A percentile compares a stretch with the other conserved stretches of the same genome.
Conservation (phyloP, 1,140 invertebrate species). For the Physella acuta region DNA sequence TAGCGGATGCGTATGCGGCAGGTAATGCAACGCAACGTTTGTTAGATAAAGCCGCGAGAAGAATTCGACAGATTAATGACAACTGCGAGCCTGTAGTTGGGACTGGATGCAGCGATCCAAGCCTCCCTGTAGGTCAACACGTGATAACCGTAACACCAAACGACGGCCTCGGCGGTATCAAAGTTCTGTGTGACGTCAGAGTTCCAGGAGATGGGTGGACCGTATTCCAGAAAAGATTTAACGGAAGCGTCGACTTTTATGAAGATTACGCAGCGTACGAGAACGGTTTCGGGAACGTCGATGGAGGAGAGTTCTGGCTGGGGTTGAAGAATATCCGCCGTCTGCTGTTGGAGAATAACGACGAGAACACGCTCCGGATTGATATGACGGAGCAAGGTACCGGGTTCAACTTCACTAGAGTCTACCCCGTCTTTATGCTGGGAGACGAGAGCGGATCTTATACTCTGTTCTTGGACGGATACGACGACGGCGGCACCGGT, state of each 20-base stretch:
- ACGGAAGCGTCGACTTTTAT: conserved; percentile 27
- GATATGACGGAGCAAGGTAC: background rate
- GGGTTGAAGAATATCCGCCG: conserved; percentile 35
- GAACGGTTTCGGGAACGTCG: conserved; percentile 24
- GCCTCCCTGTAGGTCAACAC: background rate
- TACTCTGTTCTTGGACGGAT: background rate
- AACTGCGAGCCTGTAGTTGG: background rate
- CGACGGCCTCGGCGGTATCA: background rate
- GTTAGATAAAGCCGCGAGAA: background rate
- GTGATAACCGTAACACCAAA: background rate
- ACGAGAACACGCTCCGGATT: conserved; percentile 4
- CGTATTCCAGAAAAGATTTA: conserved; percentile 69
- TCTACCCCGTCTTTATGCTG: background rate
- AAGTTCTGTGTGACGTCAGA: background rate
- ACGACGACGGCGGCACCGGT: conserved; percentile 6
- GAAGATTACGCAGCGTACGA: conserved; percentile 24
- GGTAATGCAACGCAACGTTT: background rate
- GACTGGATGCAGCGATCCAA: background rate
- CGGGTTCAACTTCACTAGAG: background rate
- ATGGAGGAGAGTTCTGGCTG: conserved; percentile 33
- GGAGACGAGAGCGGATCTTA: background rate
- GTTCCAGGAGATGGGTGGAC: background rate
- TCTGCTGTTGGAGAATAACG: conserved; percentile 1
- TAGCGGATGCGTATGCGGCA: background rate
- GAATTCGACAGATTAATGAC: background rate